Evolutionary conservation across 2,797 vertebrate genomes (phyloP).

Genomic region (Mionectes olivaceus): DNA sequence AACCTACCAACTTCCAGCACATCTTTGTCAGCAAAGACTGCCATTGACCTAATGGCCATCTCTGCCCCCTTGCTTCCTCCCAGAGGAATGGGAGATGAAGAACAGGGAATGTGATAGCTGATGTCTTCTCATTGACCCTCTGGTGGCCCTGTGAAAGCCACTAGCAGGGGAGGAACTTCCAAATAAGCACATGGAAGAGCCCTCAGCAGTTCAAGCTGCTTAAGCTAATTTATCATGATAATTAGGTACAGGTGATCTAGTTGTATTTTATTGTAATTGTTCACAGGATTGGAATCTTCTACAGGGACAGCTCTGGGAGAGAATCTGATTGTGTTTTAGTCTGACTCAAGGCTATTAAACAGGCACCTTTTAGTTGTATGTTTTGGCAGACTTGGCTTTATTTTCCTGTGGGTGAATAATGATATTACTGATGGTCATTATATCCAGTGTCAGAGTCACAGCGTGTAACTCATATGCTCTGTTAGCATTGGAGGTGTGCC

Average conservation of each 20-base stretch:
- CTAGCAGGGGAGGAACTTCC: background rate
- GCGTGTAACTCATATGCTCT: background rate
- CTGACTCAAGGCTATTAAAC: background rate
- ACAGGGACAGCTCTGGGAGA: background rate
- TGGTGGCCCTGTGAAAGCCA: accelerated
- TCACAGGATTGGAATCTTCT: background rate
- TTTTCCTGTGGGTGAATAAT: conserved; percentile 16
- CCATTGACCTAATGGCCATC: background rate
- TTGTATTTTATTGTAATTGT: background rate
- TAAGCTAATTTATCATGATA: conserved; percentile 13
- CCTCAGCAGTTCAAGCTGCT: background rate
- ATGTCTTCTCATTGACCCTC: background rate
- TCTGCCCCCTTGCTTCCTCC: background rate
- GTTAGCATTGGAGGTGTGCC: background rate
- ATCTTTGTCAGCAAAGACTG: background rate
- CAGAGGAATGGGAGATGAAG: background rate
- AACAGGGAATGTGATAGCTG: background rate
- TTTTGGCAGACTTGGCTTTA: conserved; percentile 28
- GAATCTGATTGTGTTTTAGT: background rate
- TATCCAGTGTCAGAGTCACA: conserved; percentile 33
- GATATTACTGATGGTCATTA: background rate
- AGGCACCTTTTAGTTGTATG: background rate
- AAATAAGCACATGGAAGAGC: background rate
- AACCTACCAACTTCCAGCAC: background rate
- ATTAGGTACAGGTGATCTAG: conserved; percentile 6